A percentile compares a stretch with the other conserved stretches of the same genome.
These are phyloP conservation scores for Adelosebastes latens DNA, from an alignment of 2,797 vertebrate species.

Conservation along the genomic window DNA sequence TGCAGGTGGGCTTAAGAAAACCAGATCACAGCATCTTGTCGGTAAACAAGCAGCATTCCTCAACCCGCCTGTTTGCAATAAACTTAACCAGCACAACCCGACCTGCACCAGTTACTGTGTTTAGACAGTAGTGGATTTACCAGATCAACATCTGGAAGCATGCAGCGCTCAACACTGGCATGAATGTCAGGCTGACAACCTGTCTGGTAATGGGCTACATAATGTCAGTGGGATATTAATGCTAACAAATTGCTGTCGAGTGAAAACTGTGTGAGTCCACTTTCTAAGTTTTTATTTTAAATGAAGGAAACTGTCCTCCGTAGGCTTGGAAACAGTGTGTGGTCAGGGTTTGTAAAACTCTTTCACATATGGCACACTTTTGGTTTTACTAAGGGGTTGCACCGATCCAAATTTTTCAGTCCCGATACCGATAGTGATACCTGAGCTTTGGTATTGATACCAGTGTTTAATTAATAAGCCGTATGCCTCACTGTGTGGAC, in stretches of 20 bases:
- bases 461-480: too few relatives aligned
- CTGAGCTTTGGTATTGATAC: too few relatives aligned
- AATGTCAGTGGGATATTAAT: slow-evolving; percentile 10
- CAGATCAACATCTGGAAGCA: slow-evolving; percentile 36
- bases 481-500: too few relatives aligned
- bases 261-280: background rate
- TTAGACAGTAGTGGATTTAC: slow-evolving; percentile 36
- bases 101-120: slow-evolving; percentile 50
- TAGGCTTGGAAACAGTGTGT: background rate
- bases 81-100: slow-evolving; percentile 32
- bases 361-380: background rate
- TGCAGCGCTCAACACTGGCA: background rate
- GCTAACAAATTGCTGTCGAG: slow-evolving; percentile 20
- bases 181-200: slow-evolving; percentile 24
- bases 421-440: too few relatives aligned
- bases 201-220: slow-evolving; percentile 7
- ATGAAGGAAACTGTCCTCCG: background rate
- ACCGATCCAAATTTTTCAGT: too few relatives aligned
- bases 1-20: slow-evolving; percentile 44
- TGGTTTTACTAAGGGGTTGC: background rate
- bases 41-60: slow-evolving; percentile 49
- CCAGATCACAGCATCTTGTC: slow-evolving; percentile 44
- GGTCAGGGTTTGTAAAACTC: background rate
- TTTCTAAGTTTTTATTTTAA: background rate
- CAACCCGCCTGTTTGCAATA: slow-evolving; percentile 49